Conservation (phyloP, 2,113 vertebrate species). For the Chunga burmeisteri region DNA sequence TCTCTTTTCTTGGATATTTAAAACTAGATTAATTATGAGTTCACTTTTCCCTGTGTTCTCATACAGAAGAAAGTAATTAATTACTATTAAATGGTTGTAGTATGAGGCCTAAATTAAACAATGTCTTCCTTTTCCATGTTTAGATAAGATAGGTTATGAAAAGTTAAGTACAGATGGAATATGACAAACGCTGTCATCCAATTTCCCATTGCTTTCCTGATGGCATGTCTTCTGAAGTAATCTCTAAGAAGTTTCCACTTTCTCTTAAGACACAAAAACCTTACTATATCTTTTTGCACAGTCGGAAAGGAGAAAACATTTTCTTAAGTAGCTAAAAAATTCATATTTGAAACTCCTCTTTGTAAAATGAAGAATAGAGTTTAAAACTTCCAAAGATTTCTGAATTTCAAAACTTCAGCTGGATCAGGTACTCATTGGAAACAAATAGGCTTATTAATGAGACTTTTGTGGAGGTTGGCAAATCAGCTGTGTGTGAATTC, state of each 20-base stretch:
- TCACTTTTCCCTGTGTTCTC: neutral
- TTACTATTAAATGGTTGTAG: slow-evolving; percentile 4
- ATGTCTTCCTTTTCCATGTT: slow-evolving; percentile 5
- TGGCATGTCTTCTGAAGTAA: neutral
- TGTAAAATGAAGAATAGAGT: neutral
- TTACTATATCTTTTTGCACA: neutral
- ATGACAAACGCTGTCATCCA: slow-evolving; percentile 18
- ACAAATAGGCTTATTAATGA: neutral
- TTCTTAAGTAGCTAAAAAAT: neutral
- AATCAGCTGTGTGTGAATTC: slow-evolving; percentile 36
- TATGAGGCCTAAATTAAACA: slow-evolving; percentile 36
- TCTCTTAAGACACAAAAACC: neutral
- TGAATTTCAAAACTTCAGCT: neutral
- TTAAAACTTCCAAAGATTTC: neutral
- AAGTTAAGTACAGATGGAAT: slow-evolving; percentile 45
- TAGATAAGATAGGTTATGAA: slow-evolving; percentile 49
- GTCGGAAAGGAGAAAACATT: neutral
- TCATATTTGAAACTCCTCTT: neutral
- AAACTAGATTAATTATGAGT: slow-evolving; percentile 14
- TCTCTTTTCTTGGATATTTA: neutral
- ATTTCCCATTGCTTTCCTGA: slow-evolving; percentile 16
- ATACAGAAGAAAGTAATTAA: slow-evolving; percentile 37
- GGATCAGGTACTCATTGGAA: neutral
- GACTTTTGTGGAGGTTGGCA: neutral
- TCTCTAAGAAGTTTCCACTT: neutral